A percentile compares a stretch with the other conserved stretches of the same genome.
phyloP scores from a whole-genome alignment of 1,140 invertebrate species.

The Octopus sinensis region DNA sequence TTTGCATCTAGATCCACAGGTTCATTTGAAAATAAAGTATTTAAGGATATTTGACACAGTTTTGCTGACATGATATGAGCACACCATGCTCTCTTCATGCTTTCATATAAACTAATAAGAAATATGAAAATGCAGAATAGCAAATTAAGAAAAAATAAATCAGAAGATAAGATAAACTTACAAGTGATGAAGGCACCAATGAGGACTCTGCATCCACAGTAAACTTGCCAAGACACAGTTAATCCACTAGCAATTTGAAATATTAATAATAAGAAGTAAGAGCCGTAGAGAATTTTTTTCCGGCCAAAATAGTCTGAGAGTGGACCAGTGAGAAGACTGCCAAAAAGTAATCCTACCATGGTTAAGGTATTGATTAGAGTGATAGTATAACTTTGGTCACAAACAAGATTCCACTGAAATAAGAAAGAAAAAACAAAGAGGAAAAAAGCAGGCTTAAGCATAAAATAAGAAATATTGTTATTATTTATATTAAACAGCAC shows the following conservation, averaged over 20 bases:
- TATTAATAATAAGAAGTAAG: conserved; percentile 33
- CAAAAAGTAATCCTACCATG: conserved; percentile 44
- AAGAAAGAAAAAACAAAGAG: conserved; percentile 16
- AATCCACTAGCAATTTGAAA: conserved; percentile 36
- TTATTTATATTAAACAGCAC: too few relatives aligned
- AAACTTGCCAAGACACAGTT: conserved; percentile 38
- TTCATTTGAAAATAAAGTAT: too few relatives aligned
- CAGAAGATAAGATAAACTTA: conserved; percentile 16
- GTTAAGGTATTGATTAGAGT: conserved; percentile 43
- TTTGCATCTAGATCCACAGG: too few relatives aligned
- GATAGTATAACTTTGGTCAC: conserved; percentile 30
- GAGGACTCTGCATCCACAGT: conserved; percentile 38
- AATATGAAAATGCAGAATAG: too few relatives aligned
- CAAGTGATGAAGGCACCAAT: conserved; percentile 41
- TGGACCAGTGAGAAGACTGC: conserved; percentile 42
- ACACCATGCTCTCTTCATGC: too few relatives aligned
- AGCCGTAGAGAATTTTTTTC: conserved; percentile 35
- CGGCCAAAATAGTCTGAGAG: conserved; percentile 43
- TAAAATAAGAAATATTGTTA: background rate
- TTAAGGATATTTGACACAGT: too few relatives aligned
- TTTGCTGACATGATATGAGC: too few relatives aligned
- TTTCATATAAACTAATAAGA: too few relatives aligned
- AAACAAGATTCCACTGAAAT: conserved; percentile 41
- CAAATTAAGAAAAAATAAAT: too few relatives aligned
- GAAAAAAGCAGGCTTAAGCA: background rate